A percentile compares a stretch with the other conserved stretches of the same genome.
Conservation (phyloP, 2,113 vertebrate species). For the Empidonax traillii region DNA sequence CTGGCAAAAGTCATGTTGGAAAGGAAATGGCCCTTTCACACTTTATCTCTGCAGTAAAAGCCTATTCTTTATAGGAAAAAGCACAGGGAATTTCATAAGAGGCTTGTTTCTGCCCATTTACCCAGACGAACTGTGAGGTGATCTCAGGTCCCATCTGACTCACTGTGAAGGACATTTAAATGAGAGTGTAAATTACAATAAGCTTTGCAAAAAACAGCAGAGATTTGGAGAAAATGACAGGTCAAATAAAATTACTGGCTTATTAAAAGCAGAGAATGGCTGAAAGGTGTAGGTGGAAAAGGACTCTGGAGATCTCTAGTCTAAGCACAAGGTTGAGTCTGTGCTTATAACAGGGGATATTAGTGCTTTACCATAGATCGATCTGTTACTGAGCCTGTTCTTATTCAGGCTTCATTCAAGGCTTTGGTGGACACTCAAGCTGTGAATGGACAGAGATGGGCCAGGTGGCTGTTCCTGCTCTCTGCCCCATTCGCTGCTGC, state of each 20-base stretch:
- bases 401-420: not conserved
- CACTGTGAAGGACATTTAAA: slow-evolving; percentile 12
- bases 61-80: slow-evolving; percentile 9
- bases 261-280: slow-evolving; percentile 34
- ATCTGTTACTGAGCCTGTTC: not conserved
- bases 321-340: slow-evolving; percentile 19
- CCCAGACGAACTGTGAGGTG: not conserved
- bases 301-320: slow-evolving; percentile 13
- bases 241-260: slow-evolving; percentile 46
- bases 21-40: not conserved
- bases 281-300: slow-evolving; percentile 39
- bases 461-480: not conserved
- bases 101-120: not conserved
- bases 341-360: not conserved
- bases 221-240: slow-evolving; percentile 43
- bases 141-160: not conserved
- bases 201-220: slow-evolving; percentile 11
- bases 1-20: not conserved
- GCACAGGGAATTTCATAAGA: not conserved
- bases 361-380: not conserved
- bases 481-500: not conserved
- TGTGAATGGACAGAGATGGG: not conserved
- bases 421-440: not conserved
- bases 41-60: not conserved
- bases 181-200: slow-evolving; percentile 28